These are phyloP conservation scores for Cistogaster globosa DNA, from an alignment of 2,888 invertebrate species.

Conservation along the genomic window DNA sequence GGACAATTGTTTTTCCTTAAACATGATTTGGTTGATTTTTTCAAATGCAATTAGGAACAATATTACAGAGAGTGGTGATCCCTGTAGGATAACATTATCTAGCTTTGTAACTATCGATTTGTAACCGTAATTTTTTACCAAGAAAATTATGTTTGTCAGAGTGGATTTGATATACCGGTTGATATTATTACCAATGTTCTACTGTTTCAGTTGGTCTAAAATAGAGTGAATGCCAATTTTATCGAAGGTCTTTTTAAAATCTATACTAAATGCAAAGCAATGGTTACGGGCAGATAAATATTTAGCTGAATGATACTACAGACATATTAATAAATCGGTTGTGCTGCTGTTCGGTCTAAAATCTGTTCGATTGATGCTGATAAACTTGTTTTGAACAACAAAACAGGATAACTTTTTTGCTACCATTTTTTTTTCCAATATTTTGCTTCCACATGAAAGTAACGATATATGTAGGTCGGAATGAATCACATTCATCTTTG, in stretches of 20 bases:
- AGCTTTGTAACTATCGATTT: background rate
- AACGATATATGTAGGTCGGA: background rate
- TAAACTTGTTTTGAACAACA: background rate
- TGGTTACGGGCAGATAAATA: background rate
- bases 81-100: background rate
- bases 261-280: background rate
- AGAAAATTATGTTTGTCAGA: background rate
- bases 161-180: background rate
- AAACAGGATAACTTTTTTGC: background rate
- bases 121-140: background rate
- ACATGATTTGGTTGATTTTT: background rate
- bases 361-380: too few species aligned
- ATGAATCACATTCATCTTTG: background rate
- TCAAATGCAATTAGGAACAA: background rate
- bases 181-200: background rate
- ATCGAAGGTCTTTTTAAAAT: background rate
- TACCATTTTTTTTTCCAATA: background rate
- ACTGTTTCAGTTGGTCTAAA: background rate
- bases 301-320: background rate
- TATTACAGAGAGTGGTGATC: background rate
- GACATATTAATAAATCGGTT: background rate
- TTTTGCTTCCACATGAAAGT: background rate
- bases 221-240: background rate
- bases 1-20: background rate
- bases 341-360: background rate